A percentile compares a stretch with the other conserved stretches of the same genome.
Conservation (phyloP, 2,888 invertebrate species). For the Deroplatys truncata region DNA sequence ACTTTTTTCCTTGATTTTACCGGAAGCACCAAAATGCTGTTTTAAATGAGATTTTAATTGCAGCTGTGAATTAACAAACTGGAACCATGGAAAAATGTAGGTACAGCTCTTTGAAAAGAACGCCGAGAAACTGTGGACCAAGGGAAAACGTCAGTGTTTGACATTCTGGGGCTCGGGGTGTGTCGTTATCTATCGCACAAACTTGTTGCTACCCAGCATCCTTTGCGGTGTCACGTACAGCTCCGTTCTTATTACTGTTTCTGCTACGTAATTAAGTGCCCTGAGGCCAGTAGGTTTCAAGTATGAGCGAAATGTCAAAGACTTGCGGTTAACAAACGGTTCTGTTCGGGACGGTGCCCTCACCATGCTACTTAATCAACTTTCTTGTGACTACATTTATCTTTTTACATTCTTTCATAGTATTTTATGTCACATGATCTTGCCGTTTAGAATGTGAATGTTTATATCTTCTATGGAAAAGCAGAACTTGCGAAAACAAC, state of each 20-base stretch:
- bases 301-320: not conserved
- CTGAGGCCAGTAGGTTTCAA: not conserved
- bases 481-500: too few species aligned
- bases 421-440: not conserved
- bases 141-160: too few species aligned
- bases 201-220: not conserved
- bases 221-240: not conserved
- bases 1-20: not conserved
- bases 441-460: too few species aligned
- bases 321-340: not conserved
- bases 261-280: not conserved
- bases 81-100: not conserved
- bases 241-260: not conserved
- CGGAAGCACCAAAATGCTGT: not conserved
- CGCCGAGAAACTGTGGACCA: too few species aligned
- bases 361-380: not conserved
- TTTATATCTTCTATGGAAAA: too few species aligned
- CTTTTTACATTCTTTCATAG: not conserved
- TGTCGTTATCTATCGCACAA: not conserved
- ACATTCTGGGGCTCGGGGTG: not conserved
- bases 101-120: too few species aligned
- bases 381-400: not conserved
- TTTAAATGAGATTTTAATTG: not conserved
- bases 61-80: not conserved
- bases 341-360: not conserved